A percentile compares a stretch with the other conserved stretches of the same genome.
Conservation (phyloP, 2,113 vertebrate species). For the Nerophis ophidion region DNA sequence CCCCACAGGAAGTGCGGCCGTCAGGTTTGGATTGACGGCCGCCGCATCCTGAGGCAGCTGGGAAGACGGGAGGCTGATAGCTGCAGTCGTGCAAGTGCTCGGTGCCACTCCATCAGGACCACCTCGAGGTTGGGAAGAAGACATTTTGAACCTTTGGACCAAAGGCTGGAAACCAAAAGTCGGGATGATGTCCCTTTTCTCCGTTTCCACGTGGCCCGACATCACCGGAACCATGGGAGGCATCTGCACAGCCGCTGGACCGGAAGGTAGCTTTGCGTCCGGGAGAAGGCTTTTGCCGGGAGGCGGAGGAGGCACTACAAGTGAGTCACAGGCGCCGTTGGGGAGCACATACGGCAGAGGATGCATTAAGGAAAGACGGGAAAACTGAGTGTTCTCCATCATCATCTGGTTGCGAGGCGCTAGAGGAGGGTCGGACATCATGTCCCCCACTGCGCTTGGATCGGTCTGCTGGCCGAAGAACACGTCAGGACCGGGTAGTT, state of each 20-base stretch:
- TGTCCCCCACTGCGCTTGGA: background rate
- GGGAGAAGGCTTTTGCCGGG: constrained; percentile 52
- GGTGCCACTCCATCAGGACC: constrained; percentile 14
- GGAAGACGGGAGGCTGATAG: constrained; percentile 69
- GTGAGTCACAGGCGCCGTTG: constrained; percentile 63
- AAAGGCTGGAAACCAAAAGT: constrained; percentile 73
- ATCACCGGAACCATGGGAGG: constrained; percentile 69
- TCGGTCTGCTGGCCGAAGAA: constrained; percentile 50
- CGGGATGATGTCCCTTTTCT: constrained; percentile 71
- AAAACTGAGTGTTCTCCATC: constrained; percentile 65
- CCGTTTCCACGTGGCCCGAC: constrained; percentile 50
- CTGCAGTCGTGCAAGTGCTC: constrained; percentile 18
- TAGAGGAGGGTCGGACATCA: constrained; percentile 62
- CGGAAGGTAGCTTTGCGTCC: constrained; percentile 68
- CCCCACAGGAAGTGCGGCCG: constrained; percentile 73
- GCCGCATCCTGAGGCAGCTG: constrained; percentile 70
- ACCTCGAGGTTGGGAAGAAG: constrained; percentile 58
- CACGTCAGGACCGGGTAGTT: constrained; percentile 54
- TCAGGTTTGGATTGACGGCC: constrained; percentile 50
- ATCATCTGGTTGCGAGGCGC: constrained; percentile 56
- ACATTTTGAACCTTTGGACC: constrained; percentile 80
- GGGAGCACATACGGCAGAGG: constrained; percentile 79
- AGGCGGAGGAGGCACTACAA: constrained; percentile 66
- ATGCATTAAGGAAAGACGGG: constrained; percentile 77
- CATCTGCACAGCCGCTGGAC: constrained; percentile 66